Conservation (phyloP, 2,797 vertebrate species). For the Pempheris klunzingeri region DNA sequence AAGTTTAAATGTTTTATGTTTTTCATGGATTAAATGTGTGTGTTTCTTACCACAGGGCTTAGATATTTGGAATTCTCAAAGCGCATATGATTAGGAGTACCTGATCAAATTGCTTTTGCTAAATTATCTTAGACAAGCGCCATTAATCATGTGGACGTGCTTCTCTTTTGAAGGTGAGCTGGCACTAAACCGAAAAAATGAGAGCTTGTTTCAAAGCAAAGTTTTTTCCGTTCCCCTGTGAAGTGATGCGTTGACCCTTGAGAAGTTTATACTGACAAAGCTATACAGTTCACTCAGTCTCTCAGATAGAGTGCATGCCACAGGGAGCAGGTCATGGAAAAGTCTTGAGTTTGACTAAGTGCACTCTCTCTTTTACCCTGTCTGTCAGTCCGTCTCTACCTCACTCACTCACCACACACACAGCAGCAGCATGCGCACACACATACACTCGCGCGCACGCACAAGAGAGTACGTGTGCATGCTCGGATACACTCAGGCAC, state of each 20-base stretch:
- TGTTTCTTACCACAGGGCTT: slow-evolving; percentile 45
- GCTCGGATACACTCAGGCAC: slow-evolving; percentile 69
- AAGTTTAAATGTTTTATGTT: slow-evolving; percentile 37
- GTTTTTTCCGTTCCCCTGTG: slow-evolving; percentile 69
- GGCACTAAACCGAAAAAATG: slow-evolving; percentile 56
- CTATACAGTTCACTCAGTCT: slow-evolving; percentile 78
- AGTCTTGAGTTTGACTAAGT: slow-evolving; percentile 84
- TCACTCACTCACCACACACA: slow-evolving; percentile 62
- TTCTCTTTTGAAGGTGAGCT: slow-evolving; percentile 63
- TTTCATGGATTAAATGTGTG: slow-evolving; percentile 30
- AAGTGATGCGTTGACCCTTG: slow-evolving; percentile 82
- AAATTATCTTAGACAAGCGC: slow-evolving; percentile 51
- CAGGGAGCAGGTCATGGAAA: slow-evolving; percentile 86
- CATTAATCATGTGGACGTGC: slow-evolving; percentile 63
- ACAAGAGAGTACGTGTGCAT: slow-evolving; percentile 46
- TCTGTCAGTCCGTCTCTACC: slow-evolving; percentile 74
- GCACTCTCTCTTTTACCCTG: slow-evolving; percentile 75
- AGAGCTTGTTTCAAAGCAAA: slow-evolving; percentile 62
- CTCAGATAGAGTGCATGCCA: slow-evolving; percentile 87
- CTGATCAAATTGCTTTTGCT: slow-evolving; percentile 54
- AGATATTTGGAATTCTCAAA: slow-evolving; percentile 53
- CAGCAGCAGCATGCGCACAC: slow-evolving; percentile 15
- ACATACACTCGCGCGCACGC: slow-evolving; percentile 25
- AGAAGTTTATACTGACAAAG: slow-evolving; percentile 83
- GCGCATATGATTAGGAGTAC: slow-evolving; percentile 56